Conservation (phyloP, 2,888 invertebrate genomes). For the Epinotia brunnichana region DNA sequence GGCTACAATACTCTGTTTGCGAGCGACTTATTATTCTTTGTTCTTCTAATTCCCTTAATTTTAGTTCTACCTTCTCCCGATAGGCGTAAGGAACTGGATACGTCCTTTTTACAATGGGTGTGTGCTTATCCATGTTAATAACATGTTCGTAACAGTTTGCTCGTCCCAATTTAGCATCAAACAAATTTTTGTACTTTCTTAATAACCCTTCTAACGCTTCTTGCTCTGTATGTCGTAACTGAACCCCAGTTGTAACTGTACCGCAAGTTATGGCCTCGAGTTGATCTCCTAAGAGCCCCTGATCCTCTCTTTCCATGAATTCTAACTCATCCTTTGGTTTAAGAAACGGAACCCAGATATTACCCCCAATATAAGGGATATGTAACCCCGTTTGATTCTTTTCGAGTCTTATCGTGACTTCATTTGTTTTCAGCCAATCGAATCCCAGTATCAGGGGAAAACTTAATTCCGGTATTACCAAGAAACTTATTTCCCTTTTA, state of each 20-base stretch:
- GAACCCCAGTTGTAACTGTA: not conserved
- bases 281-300: too few species aligned
- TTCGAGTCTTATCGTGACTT: not conserved
- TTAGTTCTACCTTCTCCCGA: slow-evolving; percentile 46
- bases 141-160: slow-evolving; percentile 48
- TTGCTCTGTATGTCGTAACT: not conserved
- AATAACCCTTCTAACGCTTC: slow-evolving; percentile 2
- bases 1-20: slow-evolving; percentile 47
- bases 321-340: not conserved
- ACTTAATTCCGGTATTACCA: slow-evolving; percentile 31
- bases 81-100: slow-evolving; percentile 50
- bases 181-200: slow-evolving; percentile 19
- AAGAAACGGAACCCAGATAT: not conserved
- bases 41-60: slow-evolving; percentile 22
- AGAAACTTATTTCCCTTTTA: slow-evolving; percentile 1
- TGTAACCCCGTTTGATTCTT: not conserved
- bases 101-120: slow-evolving; percentile 44
- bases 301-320: not conserved
- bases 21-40: slow-evolving; percentile 44
- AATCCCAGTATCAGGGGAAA: slow-evolving; percentile 41
- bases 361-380: not conserved
- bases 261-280: not conserved
- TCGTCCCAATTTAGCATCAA: slow-evolving; percentile 39
- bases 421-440: slow-evolving; percentile 42
- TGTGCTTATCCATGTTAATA: slow-evolving; percentile 43